Conservation (phyloP, 1,140 invertebrate species). For the Metaphire vulgaris region DNA sequence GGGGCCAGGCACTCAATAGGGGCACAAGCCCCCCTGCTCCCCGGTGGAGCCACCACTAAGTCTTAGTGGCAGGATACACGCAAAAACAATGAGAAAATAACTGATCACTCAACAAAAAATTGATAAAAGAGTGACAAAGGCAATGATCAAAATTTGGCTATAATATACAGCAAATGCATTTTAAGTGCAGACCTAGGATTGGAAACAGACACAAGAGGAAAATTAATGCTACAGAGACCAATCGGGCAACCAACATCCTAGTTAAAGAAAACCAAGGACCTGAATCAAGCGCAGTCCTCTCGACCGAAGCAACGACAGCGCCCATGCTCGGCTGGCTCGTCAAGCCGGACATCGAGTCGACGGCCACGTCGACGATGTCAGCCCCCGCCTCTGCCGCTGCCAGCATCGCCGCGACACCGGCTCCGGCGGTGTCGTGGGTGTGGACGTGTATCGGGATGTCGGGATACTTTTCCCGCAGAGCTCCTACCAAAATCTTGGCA, state of each 20-base stretch:
- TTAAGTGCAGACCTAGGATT: background rate
- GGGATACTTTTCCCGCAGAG: conserved; percentile 85
- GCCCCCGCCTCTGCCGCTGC: conserved; percentile 89
- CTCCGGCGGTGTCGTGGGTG: conserved; percentile 95
- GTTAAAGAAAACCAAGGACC: conserved; percentile 45
- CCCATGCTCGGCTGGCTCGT: conserved; percentile 97
- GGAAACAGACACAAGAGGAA: no score
- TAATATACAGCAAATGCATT: background rate
- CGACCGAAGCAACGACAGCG: conserved; percentile 80
- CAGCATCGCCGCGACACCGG: conserved; percentile 90
- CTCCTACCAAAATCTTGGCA: conserved; percentile 76
- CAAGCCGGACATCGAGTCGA: conserved; percentile 98
- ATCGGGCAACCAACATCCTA: no score
- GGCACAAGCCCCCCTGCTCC: no score
- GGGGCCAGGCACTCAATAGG: no score
- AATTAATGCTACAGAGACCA: no score
- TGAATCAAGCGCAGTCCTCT: conserved; percentile 61
- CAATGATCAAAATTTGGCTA: no score
- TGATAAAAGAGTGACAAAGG: no score
- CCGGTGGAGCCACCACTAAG: no score
- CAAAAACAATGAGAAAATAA: no score
- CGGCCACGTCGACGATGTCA: conserved; percentile 95
- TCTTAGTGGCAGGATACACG: no score
- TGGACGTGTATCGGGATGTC: conserved; percentile 96
- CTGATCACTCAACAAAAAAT: background rate